Evolutionary conservation across 2,113 vertebrate species (phyloP).

Genomic region (Rhinopomastus cyanomelas): DNA sequence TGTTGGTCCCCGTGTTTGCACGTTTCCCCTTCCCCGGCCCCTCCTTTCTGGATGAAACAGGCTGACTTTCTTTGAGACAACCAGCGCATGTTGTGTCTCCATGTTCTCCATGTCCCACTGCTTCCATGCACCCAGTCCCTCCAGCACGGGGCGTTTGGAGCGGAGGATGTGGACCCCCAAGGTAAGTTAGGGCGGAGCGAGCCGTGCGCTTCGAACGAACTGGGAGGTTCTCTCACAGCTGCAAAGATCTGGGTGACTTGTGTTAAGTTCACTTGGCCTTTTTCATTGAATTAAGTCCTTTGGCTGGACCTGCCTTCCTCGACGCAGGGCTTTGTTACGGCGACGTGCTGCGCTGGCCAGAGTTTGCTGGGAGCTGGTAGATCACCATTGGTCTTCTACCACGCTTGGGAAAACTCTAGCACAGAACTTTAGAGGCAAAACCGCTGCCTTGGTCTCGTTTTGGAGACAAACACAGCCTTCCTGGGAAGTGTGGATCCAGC

Average conservation of each 20-base stretch:
- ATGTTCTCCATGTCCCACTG: conserved; percentile 75
- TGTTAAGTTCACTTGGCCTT: background rate
- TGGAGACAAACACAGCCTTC: background rate
- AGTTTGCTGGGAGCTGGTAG: background rate
- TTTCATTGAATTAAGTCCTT: background rate
- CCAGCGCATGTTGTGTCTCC: conserved; percentile 71
- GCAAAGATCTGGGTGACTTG: conserved; percentile 36
- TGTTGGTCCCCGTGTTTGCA: conserved; percentile 61
- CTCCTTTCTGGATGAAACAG: conserved; percentile 62
- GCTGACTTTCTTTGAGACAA: conserved; percentile 72
- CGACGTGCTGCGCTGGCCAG: background rate
- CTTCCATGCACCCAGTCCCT: conserved; percentile 78
- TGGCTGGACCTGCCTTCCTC: background rate
- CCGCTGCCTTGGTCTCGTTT: background rate
- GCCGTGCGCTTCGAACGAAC: conserved; percentile 25
- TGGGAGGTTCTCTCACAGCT: background rate
- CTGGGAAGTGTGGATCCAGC: background rate
- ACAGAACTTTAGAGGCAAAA: background rate
- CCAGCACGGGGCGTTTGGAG: conserved; percentile 77
- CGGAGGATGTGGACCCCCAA: conserved; percentile 74
- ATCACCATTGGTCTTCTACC: background rate
- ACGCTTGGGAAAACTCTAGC: background rate
- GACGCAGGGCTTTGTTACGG: background rate
- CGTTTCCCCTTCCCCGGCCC: conserved; percentile 58
- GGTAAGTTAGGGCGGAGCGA: conserved; percentile 77